Evolutionary conservation across 2,888 invertebrate genomes (phyloP), one percentile per base, ranked within the genome.

Genomic region (Arrhopalites spinosus): DNA sequence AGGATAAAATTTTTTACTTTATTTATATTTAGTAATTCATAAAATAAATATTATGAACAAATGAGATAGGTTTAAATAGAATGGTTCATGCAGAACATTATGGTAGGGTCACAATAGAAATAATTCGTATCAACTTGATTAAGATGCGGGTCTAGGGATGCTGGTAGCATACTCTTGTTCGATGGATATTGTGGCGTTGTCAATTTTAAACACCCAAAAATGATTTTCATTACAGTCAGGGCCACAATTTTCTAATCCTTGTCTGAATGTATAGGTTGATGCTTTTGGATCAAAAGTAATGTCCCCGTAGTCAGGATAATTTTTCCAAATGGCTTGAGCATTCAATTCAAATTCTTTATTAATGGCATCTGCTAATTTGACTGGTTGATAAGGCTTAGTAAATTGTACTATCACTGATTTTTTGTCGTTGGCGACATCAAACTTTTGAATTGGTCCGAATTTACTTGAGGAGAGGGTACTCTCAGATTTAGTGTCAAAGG

Each of bases 141-240:
- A n/a, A n/a, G n/a, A n/a, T n/a, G 59, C n/a, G 8, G 59, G 59
- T n/a, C 8, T 11, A 64, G 64, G 64, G 29, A 64, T 64, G 23
- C 29, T 30, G 23, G 64, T 64, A 5, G 64, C 64, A 29, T 64
- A 64, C 29, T 64, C 64, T 8, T 30, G 25, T 15, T 64, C 64
- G 17, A 64, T 27, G 5, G 64, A 30, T 8, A 7, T 29, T 15
- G 11, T n/a, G 13, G 25, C 64, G 13, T 11, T 25, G 13, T 27
- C 29, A 11, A 64, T 13, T 29, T 23, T 64, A n/a, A 64, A 64
- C 5, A 64, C 64, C 64, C 64, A 64, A n/a, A 64, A 64, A n/a
- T 64, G 64, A 29, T 64, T 64, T 27, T 64, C 64, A 64, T 27
- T 30, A 23, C 64, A 64, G 13, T 8, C 13, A 29, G 64, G 64